Percentiles rank a stretch among this genome's conserved stretches.
phyloP scores from a whole-genome alignment of 2,888 invertebrate genomes.

The Griposia aprilina region DNA sequence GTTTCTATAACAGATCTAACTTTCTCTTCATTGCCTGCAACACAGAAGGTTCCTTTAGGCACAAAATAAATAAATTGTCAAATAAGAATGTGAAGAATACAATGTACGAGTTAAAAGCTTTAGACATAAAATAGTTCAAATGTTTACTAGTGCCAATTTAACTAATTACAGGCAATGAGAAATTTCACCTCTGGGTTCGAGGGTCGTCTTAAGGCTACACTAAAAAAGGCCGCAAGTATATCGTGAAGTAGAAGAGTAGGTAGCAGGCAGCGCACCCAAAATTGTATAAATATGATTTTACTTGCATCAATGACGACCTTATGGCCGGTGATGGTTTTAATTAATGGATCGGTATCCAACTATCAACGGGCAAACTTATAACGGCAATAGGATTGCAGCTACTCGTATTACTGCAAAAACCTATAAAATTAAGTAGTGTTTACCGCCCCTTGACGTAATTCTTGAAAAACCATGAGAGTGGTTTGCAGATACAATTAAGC shows the following conservation, averaged over 20 bases:
- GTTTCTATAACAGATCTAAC: slow-evolving; percentile 75
- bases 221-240: background rate
- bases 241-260: background rate
- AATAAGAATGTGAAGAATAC: background rate
- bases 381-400: background rate
- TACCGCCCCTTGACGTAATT: slow-evolving; percentile 83
- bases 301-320: background rate
- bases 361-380: background rate
- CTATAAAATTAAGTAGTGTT: slow-evolving; percentile 32
- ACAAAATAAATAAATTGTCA: background rate
- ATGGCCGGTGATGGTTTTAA: background rate
- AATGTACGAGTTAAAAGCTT: background rate
- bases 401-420: background rate
- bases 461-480: slow-evolving; percentile 79
- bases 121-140: background rate
- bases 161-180: too few relatives aligned
- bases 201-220: background rate
- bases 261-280: background rate
- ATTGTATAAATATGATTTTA: background rate
- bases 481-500: slow-evolving; percentile 82
- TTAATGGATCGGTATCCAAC: background rate
- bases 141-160: background rate
- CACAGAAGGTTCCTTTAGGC: background rate
- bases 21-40: slow-evolving; percentile 86
- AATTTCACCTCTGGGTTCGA: background rate